Base-by-base conservation (phyloP, 2,113 vertebrate genomes). In the Lichenostomus cassidix region DNA sequence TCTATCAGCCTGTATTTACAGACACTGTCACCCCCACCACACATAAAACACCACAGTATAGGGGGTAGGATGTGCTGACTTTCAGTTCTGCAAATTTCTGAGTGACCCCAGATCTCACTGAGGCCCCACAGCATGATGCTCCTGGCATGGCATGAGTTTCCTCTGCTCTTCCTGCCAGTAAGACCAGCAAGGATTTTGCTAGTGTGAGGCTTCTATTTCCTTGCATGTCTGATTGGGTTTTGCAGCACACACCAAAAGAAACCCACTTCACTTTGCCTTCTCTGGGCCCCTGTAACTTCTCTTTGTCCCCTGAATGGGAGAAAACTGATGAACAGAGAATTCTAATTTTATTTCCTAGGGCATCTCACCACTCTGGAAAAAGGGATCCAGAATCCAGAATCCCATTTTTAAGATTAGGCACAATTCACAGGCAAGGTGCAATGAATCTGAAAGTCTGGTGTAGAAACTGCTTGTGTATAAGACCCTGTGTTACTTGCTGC, bases 151-250 rank as follows among this genome's bases (percentile, higher is more conserved):
- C 3, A 2, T 25, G 28, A 19, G 21, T 44, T 29, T 70, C 35
- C 29, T 75, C 42, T 62, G 19, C 35, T 20, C 24, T 39, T 75
- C 22, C 50, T 25, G 13, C 63, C 50, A 65, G 13, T 12, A 31
- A 60, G 64, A 60, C 9, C 69, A 92, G 14, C 12, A 46, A 63
- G 3, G 33, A 60, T n/a, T 94, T 60, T 74, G 20, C 39, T 31
- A 16, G 3, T 15, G 10, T 0, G 0, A 31, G 15, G 1, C 31
- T 92, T 76, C 0, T 0, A 22, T 27, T 64, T 73, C 37, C 33
- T 70, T 44, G 7, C 3, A 9, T 2, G 7, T 47, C 37, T 56
- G 31, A 6, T 33, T 81, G 56, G 74, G 44, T 33, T 60, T n/a
- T n/a, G 22, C 21, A 52, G n/a, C 41, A 41, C 28, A 64, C 27